phyloP scores from a whole-genome alignment of 2,113 vertebrate genomes.

The Hippoglossus stenolepis region DNA sequence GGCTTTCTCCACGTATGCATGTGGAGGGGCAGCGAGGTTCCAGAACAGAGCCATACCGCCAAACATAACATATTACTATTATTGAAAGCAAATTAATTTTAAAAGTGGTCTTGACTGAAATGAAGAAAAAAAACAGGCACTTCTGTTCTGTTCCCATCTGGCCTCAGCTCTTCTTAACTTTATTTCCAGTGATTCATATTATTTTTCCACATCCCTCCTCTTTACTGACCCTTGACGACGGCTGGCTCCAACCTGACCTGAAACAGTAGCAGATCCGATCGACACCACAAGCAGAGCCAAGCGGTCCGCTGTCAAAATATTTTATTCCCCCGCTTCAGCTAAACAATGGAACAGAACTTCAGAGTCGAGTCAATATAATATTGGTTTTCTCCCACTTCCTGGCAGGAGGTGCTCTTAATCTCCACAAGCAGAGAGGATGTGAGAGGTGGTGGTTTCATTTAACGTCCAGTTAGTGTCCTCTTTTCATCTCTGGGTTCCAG shows the following conservation, averaged over 20 bases:
- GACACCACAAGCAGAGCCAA: background rate
- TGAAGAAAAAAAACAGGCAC: too few relatives aligned
- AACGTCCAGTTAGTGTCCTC: conserved; percentile 64
- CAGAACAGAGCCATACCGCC: background rate
- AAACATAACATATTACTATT: background rate
- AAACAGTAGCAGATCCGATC: conserved; percentile 1
- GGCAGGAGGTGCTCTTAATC: conserved; percentile 40
- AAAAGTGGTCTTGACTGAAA: background rate
- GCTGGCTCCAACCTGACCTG: background rate
- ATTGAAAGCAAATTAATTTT: background rate
- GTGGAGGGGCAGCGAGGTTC: background rate
- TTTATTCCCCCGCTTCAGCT: conserved; percentile 6
- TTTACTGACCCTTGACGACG: background rate
- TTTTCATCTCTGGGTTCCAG: conserved; percentile 69
- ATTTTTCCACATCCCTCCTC: conserved; percentile 14
- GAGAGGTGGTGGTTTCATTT: conserved; percentile 63
- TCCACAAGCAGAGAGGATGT: conserved; percentile 34
- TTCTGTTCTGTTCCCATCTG: background rate
- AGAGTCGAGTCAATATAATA: conserved; percentile 39
- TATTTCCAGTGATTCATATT: background rate
- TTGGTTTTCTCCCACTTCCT: conserved; percentile 51
- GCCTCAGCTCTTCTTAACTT: background rate
- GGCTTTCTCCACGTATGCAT: background rate
- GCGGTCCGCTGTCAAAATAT: conserved; percentile 24
- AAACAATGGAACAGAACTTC: conserved; percentile 25